Evolutionary conservation across 1,140 invertebrate species (phyloP).

Genomic region (Lepidotrigona ventralis): DNA sequence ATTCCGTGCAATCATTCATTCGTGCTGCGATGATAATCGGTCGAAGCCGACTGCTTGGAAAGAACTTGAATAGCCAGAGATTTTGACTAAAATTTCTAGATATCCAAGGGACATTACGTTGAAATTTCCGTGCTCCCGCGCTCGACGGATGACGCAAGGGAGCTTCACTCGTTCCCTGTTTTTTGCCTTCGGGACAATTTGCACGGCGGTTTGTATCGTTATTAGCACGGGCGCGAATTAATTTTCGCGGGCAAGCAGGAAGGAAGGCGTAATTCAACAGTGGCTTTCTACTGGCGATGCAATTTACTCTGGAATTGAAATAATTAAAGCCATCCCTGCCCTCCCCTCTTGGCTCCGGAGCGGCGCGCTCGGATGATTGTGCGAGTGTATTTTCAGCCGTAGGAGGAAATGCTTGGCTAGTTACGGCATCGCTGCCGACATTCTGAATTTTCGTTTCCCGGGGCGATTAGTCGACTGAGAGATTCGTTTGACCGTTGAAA

Average conservation of each 20-base stretch:
- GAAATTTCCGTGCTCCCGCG: too few relatives aligned
- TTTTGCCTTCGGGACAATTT: conserved; percentile 50
- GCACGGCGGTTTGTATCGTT: conserved; percentile 49
- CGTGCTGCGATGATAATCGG: conserved; percentile 24
- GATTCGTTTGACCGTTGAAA: background rate
- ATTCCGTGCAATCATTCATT: conserved; percentile 10
- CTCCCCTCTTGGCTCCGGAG: background rate
- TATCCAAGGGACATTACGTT: too few relatives aligned
- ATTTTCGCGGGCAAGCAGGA: conserved; percentile 65
- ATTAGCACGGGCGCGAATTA: conserved; percentile 68
- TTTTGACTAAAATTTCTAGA: too few relatives aligned
- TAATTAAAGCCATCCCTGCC: conserved; percentile 62
- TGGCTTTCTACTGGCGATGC: conserved; percentile 61
- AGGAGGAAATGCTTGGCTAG: conserved; percentile 51
- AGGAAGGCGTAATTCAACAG: conserved; percentile 68
- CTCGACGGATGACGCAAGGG: conserved; percentile 18
- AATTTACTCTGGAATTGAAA: conserved; percentile 71
- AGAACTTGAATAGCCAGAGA: too few relatives aligned
- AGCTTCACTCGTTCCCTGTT: background rate
- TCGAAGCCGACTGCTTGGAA: too few relatives aligned
- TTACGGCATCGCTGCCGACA: conserved; percentile 48
- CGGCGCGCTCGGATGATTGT: conserved; percentile 52
- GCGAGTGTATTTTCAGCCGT: conserved; percentile 38
- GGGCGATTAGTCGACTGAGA: too few relatives aligned
- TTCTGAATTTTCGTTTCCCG: conserved; percentile 10